Base-by-base conservation (phyloP, 2,113 vertebrate genomes). In the Pomatostomus ruficeps region DNA sequence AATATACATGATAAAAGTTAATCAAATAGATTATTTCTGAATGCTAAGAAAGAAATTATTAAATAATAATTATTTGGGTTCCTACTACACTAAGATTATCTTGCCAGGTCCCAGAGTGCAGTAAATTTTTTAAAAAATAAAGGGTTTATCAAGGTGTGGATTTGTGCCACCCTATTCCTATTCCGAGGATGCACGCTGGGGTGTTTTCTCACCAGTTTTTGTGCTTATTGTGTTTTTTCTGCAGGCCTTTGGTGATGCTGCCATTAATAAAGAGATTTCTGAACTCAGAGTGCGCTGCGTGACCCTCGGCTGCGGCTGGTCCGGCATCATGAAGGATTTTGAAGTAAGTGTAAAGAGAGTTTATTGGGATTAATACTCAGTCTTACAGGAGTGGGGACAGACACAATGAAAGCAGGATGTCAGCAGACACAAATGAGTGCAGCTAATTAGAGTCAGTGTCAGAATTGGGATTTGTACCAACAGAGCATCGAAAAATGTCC, bases 211-310 rank as follows among this genome's bases (percentile, higher is more conserved):
- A 93, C 59, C 31, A 6, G 8, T 35, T 61, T 73, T 63, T 62
- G 49, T 3, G 12, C 14, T 79, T 13, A 4, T 28, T 68, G 28
- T 77, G 40, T 63, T 95, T 96, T 3, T 33, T 63, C 83, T 79
- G 23, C 92, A 98, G 98, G 97, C 98, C 67, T 98, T 98, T 90
- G 97, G 97, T 19, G 98, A 98, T 90, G 97, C 97, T 57, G 98
- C 98, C 79, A 97, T 98, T 66, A 98, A 97, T 76, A 98, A 98
- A 84, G 98, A 98, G 95, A 98, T 98, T 81, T 97, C 97, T 54
- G 98, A 98, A 8, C 94, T 98, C 88, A 91, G 70, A 73, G 98
- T 98, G 10, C 98, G 92, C 92, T 98, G 98, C 48, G 92, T 93
- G 45, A 98, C 96, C 91, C 91, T 84, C 1, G 97, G 97, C n/a